A percentile compares a stretch with the other conserved stretches of the same genome.
These are phyloP conservation scores for Oriolus oriolus DNA, from an alignment of 2,113 vertebrate genomes.

Conservation along the genomic window DNA sequence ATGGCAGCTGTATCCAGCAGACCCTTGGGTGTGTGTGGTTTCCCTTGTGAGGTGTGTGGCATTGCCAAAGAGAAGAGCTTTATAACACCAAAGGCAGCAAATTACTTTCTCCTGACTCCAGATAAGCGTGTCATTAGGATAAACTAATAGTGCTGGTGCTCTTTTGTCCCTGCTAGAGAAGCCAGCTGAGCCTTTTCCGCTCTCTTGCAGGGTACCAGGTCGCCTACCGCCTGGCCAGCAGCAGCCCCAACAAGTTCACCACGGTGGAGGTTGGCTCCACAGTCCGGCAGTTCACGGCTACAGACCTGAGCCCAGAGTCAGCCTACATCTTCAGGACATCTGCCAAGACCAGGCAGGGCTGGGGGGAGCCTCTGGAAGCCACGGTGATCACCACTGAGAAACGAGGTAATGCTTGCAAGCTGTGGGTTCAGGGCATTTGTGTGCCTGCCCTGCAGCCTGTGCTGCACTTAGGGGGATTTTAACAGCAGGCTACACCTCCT, in stretches of 20 bases:
- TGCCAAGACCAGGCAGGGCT: constrained; percentile 91
- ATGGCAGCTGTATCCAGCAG: background rate
- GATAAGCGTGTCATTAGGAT: background rate
- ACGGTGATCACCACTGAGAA: constrained; percentile 91
- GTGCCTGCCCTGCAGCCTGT: background rate
- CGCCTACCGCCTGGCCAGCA: constrained; percentile 86
- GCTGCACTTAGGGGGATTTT: background rate
- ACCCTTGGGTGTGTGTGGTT: background rate
- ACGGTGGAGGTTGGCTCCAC: constrained; percentile 91
- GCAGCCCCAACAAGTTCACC: constrained; percentile 86
- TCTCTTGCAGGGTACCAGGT: constrained; percentile 87
- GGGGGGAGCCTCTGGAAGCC: constrained; percentile 87
- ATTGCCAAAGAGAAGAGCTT: background rate
- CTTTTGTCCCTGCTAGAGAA: background rate
- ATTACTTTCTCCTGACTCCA: background rate
- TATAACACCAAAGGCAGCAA: background rate
- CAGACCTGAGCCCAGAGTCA: constrained; percentile 82
- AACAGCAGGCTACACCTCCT: background rate
- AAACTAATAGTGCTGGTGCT: background rate
- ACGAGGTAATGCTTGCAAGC: constrained; percentile 78
- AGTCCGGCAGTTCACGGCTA: constrained; percentile 86
- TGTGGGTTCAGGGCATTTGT: background rate
- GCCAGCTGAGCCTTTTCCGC: background rate
- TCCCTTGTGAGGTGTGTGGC: background rate
- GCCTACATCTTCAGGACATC: constrained; percentile 86